phyloP scores from a whole-genome alignment of 53 echinoderm and acorn worm genomes.

The Astropecten irregularis region DNA sequence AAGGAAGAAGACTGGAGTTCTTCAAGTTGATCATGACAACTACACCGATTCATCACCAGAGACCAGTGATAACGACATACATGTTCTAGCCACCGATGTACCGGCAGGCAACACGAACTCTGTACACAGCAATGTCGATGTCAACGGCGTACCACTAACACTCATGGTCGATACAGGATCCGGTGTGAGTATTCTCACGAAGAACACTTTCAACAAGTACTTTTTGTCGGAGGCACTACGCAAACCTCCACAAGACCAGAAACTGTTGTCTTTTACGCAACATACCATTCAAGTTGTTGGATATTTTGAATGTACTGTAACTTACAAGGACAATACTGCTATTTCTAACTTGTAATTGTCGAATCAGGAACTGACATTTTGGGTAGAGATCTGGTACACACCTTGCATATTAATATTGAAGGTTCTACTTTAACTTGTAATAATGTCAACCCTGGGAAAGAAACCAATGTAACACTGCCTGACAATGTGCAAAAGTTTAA shows the following conservation, averaged over 20 bases:
- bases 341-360: not conserved
- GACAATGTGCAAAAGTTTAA: not conserved
- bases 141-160: not conserved
- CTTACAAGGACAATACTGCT: not conserved
- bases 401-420: conserved; percentile 11
- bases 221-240: not conserved
- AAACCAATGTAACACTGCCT: too few relatives aligned
- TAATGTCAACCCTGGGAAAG: not conserved
- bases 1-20: not conserved
- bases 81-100: not conserved
- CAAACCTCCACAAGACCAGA: not conserved
- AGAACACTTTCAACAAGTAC: not conserved
- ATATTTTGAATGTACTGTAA: conserved; percentile 13
- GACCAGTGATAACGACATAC: conserved; percentile 3
- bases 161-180: conserved; percentile 14
- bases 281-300: not conserved
- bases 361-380: conserved; percentile 13
- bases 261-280: not conserved
- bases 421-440: conserved; percentile 15
- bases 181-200: conserved; percentile 2
- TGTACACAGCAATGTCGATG: not conserved
- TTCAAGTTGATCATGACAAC: not conserved
- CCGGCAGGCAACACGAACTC: not conserved
- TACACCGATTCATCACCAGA: not conserved
- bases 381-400: conserved; percentile 22